Conservation (phyloP, 1,140 invertebrate species). For the Antheraea pernyi region DNA sequence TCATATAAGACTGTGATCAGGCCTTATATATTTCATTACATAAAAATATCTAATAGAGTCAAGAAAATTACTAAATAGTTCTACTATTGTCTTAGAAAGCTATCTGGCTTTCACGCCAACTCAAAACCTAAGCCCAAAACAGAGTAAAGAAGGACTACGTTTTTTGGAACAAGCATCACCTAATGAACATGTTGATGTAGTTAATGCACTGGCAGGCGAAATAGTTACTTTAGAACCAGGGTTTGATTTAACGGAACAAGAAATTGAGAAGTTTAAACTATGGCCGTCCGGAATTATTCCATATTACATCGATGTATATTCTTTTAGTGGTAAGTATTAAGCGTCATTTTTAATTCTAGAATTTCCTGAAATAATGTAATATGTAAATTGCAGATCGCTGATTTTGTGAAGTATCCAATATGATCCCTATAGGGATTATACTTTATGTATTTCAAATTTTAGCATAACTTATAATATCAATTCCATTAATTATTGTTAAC, state of each 20-base stretch:
- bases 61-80: not conserved
- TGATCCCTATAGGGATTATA: no score
- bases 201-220: not conserved
- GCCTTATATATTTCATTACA: no score
- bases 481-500: no score
- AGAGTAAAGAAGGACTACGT: not conserved
- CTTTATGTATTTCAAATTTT: no score
- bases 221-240: slow-evolving; percentile 24
- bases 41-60: no score
- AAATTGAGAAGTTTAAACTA: slow-evolving; percentile 48
- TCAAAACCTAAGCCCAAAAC: not conserved
- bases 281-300: slow-evolving; percentile 52
- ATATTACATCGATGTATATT: slow-evolving; percentile 55
- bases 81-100: not conserved
- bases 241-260: slow-evolving; percentile 41
- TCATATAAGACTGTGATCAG: no score
- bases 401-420: no score
- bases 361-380: no score
- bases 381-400: no score
- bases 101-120: not conserved
- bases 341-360: no score
- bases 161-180: not conserved
- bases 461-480: no score
- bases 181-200: not conserved
- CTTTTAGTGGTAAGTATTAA: slow-evolving; percentile 44